Evolutionary conservation across 2,888 invertebrate species (phyloP).

Genomic region (Drosophila basisetae): DNA sequence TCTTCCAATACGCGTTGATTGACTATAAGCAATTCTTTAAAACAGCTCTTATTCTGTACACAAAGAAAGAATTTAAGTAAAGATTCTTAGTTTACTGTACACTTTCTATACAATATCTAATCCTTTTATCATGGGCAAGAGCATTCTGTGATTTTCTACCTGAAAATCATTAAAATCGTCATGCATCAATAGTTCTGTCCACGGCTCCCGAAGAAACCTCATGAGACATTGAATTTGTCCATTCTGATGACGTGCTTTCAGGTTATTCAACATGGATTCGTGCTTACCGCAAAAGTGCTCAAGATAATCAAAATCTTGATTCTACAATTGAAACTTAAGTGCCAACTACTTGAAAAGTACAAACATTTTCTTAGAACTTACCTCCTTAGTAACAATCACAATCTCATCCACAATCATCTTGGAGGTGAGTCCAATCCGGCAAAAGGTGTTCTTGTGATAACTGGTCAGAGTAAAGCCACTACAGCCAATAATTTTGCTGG

Average conservation of each 20-base stretch:
- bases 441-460: slow-evolving; percentile 67
- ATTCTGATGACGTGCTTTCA: slow-evolving; percentile 55
- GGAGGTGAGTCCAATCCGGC: slow-evolving; percentile 66
- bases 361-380: slow-evolving; percentile 29
- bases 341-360: background rate
- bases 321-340: slow-evolving; percentile 14
- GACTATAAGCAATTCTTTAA: slow-evolving; percentile 18
- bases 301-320: slow-evolving; percentile 63
- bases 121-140: slow-evolving; percentile 32
- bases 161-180: slow-evolving; percentile 66
- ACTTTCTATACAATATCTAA: slow-evolving; percentile 3
- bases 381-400: slow-evolving; percentile 70
- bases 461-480: slow-evolving; percentile 50
- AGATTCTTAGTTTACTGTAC: no score
- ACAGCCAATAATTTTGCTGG: slow-evolving; percentile 44
- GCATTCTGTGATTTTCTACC: slow-evolving; percentile 40
- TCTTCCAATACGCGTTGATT: slow-evolving; percentile 57
- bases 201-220: slow-evolving; percentile 72
- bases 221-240: slow-evolving; percentile 65
- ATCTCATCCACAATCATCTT: slow-evolving; percentile 79
- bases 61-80: background rate
- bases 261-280: slow-evolving; percentile 74
- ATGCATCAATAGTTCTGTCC: slow-evolving; percentile 78
- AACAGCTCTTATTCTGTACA: background rate
- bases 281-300: slow-evolving; percentile 79